Percentiles rank a stretch among this genome's conserved stretches.
These are phyloP conservation scores for Saccopteryx bilineata DNA, from an alignment of 2,113 vertebrate species.

Conservation along the genomic window DNA sequence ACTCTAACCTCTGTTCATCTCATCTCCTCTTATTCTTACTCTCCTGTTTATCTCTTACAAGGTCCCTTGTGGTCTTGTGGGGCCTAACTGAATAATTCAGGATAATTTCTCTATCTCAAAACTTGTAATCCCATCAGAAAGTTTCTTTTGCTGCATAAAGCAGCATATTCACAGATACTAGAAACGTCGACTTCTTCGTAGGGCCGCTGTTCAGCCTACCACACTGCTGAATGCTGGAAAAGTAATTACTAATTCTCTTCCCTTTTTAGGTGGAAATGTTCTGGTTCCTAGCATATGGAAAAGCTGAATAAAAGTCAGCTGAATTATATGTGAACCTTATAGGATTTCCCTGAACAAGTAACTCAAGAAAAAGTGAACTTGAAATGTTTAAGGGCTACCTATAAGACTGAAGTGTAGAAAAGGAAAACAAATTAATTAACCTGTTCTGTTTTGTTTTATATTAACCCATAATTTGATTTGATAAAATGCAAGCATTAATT, in stretches of 20 bases:
- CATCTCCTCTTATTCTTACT: not conserved
- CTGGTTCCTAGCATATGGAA: not conserved
- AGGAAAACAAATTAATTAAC: slow-evolving; percentile 2
- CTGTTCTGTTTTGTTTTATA: slow-evolving; percentile 41
- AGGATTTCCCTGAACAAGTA: slow-evolving; percentile 27
- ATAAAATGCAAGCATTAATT: slow-evolving; percentile 43
- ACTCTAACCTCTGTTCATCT: not conserved
- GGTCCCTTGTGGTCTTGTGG: not conserved
- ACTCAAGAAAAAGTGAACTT: not conserved
- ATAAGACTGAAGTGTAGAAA: not conserved
- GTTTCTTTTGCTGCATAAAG: not conserved
- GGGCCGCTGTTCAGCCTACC: not conserved
- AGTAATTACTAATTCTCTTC: slow-evolving; percentile 40
- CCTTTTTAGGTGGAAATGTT: slow-evolving; percentile 4
- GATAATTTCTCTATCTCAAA: not conserved
- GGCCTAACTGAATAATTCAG: not conserved
- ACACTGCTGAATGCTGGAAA: not conserved
- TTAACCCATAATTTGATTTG: slow-evolving; percentile 42
- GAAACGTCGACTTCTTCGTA: not conserved
- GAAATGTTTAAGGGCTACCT: not conserved
- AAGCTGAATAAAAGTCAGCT: slow-evolving; percentile 41
- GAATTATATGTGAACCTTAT: not conserved
- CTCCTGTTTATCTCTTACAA: not conserved
- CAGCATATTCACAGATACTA: not conserved
- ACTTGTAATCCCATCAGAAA: not conserved